Conservation (phyloP, 2,888 invertebrate species). For the Latrodectus hesperus region DNA sequence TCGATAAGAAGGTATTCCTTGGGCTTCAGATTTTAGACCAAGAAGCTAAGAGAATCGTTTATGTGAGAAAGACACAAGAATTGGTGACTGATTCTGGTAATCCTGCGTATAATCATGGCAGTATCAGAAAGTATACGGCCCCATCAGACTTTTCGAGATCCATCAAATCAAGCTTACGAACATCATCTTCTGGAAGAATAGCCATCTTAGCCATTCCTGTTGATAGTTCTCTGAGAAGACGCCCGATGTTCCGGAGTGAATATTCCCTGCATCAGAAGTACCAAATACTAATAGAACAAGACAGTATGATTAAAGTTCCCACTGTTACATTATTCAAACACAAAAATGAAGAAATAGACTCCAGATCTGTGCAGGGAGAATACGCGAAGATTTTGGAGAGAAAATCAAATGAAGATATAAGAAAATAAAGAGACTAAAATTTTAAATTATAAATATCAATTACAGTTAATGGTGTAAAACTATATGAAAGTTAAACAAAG, state of each 20-base stretch:
- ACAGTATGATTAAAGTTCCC: conserved; percentile 31
- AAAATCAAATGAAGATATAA: too few species aligned
- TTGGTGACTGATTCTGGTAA: background rate
- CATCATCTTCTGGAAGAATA: background rate
- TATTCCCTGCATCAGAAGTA: conserved; percentile 49
- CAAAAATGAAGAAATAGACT: too few species aligned
- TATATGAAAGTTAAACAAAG: too few species aligned
- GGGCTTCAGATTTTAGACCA: background rate
- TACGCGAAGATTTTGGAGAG: too few species aligned
- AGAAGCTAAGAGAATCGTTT: conserved; percentile 11
- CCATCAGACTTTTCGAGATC: background rate
- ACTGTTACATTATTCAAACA: background rate
- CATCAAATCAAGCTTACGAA: background rate
- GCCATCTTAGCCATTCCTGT: background rate
- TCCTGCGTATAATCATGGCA: background rate
- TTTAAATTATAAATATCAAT: too few species aligned
- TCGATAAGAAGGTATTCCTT: conserved; percentile 28
- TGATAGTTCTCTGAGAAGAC: background rate
- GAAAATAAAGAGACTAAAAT: too few species aligned
- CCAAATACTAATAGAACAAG: conserved; percentile 20
- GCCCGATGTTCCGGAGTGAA: conserved; percentile 49
- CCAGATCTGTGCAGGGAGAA: too few species aligned
- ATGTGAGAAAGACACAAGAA: conserved; percentile 13
- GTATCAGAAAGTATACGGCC: background rate
- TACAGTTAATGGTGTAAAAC: too few species aligned